These are phyloP conservation scores for Aspidoscelis tigris DNA, from an alignment of 2,113 vertebrate genomes.

Conservation along the genomic window DNA sequence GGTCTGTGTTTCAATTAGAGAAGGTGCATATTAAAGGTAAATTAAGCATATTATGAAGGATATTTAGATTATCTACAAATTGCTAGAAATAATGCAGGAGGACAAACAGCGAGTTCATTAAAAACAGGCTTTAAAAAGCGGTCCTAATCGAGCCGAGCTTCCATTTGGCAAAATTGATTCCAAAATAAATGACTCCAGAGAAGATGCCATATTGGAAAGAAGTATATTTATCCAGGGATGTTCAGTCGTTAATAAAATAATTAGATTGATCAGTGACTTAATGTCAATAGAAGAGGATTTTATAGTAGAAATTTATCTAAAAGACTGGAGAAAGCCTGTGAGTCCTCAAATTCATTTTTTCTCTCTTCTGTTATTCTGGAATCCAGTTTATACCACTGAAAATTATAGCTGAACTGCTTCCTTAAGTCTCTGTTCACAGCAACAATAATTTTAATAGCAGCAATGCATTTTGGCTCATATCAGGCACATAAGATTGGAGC, in stretches of 20 bases:
- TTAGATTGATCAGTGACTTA: not conserved
- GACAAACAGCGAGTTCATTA: slow-evolving; percentile 1
- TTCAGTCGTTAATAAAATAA: slow-evolving; percentile 13
- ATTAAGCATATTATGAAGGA: slow-evolving; percentile 18
- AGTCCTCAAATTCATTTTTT: not conserved
- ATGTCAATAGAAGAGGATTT: not conserved
- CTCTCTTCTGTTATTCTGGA: accelerated
- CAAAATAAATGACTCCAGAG: slow-evolving; percentile 4
- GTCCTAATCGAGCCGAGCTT: not conserved
- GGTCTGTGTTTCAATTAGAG: not conserved
- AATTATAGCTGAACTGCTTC: not conserved
- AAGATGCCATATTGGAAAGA: slow-evolving; percentile 3
- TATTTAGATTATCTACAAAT: not conserved
- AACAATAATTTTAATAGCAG: not conserved
- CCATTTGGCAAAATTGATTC: slow-evolving; percentile 4
- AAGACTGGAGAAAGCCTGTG: not conserved
- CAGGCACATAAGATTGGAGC: too few species aligned
- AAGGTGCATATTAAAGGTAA: not conserved
- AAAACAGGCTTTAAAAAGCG: not conserved
- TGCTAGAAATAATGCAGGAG: not conserved
- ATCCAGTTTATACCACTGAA: accelerated
- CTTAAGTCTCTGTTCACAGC: not conserved
- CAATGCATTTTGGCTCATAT: not conserved
- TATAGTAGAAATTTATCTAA: not conserved
- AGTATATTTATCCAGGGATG: not conserved